Base-by-base conservation (phyloP, 2,113 vertebrate genomes). In the Eonycteris spelaea region DNA sequence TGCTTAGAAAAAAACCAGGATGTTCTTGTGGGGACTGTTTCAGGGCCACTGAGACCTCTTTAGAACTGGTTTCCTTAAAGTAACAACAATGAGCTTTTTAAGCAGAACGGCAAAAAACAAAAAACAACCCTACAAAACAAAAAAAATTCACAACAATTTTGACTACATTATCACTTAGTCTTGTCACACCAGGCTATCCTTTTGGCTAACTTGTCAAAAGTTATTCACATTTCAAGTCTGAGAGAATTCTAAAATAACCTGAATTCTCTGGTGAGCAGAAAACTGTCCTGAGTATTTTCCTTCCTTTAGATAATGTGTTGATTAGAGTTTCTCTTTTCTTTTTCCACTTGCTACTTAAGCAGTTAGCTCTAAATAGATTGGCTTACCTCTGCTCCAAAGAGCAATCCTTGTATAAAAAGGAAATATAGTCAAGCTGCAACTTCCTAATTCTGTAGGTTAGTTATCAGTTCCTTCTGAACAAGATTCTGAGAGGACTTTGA, bases 311-410 rank as follows among this genome's bases (percentile, higher is more conserved):
- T 22, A 28, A 33, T 7, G 38, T 68, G n/a, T 57, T 84, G 16
- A 59, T 86, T 67, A 21, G 91, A 70, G 77, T 7, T 53, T 75
- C n/a, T 92, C 43, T 68, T 45, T 89, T 22, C 16, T 57, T 40
- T 40, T 40, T 40, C 28, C 61, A 38, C 24, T 40, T 85, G 70
- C 59, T 65, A 13, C 67, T 65, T 90, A 43, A 86, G 68, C 51
- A 86, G 33, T 87, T 83, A 93, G 57, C 73, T 96, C 63, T 87
- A 94, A 95, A 65, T 51, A 94, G 86, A 67, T 30, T 6, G 14
- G 33, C 57, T 96, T 67, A 55, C 70, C 33, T 14, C n/a, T 1
- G 1, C n/a, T 79, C 70, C 51, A 55, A 55, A 43, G 33, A 92
- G 21, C 15, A 59, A 33, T 57, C 24, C 8, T 83, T 70, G 19